These are phyloP conservation scores for Holacanthella duospinosa DNA, from an alignment of 2,888 invertebrate species.

Conservation along the genomic window DNA sequence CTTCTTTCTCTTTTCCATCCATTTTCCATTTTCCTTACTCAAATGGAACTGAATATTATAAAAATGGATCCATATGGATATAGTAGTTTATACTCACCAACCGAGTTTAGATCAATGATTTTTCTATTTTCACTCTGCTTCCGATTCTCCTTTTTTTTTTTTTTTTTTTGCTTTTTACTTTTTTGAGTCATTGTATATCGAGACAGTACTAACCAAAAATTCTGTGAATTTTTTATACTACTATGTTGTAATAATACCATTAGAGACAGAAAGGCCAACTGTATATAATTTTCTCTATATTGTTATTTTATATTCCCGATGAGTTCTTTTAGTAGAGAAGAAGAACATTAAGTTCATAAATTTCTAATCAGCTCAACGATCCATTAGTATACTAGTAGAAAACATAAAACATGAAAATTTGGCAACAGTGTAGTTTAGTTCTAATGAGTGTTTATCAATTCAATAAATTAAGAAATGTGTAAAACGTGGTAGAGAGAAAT, in stretches of 20 bases:
- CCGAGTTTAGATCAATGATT: not conserved
- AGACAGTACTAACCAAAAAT: no score
- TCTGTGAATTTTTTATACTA: no score
- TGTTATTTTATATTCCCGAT: no score
- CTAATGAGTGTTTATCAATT: slow-evolving; percentile 25
- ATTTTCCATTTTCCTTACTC: not conserved
- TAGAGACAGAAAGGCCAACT: no score
- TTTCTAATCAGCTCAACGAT: not conserved
- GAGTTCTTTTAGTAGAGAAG: no score
- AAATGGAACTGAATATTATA: not conserved
- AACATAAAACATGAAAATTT: not conserved
- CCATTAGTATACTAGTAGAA: not conserved
- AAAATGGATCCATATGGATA: not conserved
- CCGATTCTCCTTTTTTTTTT: not conserved
- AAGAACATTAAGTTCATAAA: no score
- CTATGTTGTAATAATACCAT: no score
- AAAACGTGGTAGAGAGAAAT: not conserved
- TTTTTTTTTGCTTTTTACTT: not conserved
- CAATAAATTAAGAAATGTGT: slow-evolving; percentile 18
- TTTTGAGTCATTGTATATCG: not conserved
- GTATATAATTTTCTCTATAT: no score
- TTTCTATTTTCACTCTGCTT: not conserved
- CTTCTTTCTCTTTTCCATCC: not conserved
- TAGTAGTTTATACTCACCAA: not conserved
- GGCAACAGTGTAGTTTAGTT: no score